A percentile compares a stretch with the other conserved stretches of the same genome.
Conservation (phyloP, 53 echinoderm and acorn worm genomes). For the Actinopyga echinites region DNA sequence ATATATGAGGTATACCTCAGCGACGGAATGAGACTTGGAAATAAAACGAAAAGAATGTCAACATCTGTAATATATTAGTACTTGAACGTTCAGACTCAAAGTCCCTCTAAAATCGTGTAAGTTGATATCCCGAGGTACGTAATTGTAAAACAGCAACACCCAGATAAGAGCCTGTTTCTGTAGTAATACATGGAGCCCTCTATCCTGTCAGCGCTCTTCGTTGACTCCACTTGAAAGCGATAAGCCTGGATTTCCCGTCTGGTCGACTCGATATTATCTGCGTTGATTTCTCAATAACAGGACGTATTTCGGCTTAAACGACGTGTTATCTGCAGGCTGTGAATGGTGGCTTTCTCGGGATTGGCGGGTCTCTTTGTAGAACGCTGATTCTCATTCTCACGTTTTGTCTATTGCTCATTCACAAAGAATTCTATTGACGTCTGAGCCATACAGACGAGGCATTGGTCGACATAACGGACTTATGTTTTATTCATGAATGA, state of each 20-base stretch:
- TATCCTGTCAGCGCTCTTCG: too few species aligned
- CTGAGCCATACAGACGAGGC: slow-evolving; percentile 23
- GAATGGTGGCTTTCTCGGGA: slow-evolving; percentile 42
- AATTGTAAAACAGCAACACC: too few species aligned
- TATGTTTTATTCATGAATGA: slow-evolving; percentile 35
- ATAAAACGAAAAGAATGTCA: too few species aligned
- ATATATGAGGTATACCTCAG: too few species aligned
- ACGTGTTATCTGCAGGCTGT: slow-evolving; percentile 34
- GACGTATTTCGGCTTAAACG: slow-evolving; percentile 38
- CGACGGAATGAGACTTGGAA: too few species aligned
- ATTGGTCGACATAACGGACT: slow-evolving; percentile 31
- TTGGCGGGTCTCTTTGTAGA: slow-evolving; percentile 20
- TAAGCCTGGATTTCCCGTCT: slow-evolving; percentile 4
- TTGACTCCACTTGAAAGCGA: too few species aligned
- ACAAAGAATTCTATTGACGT: slow-evolving; percentile 42
- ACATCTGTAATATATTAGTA: too few species aligned
- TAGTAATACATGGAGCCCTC: too few species aligned
- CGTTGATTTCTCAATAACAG: slow-evolving; percentile 29
- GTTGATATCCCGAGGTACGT: too few species aligned
- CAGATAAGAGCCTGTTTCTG: too few species aligned
- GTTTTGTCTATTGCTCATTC: slow-evolving; percentile 38
- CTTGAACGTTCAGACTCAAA: too few species aligned
- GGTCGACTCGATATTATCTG: slow-evolving; percentile 8
- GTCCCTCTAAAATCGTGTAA: too few species aligned
- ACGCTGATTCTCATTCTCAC: slow-evolving; percentile 34